Conservation (phyloP, 2,113 vertebrate genomes). For the Cebidichthys violaceus region DNA sequence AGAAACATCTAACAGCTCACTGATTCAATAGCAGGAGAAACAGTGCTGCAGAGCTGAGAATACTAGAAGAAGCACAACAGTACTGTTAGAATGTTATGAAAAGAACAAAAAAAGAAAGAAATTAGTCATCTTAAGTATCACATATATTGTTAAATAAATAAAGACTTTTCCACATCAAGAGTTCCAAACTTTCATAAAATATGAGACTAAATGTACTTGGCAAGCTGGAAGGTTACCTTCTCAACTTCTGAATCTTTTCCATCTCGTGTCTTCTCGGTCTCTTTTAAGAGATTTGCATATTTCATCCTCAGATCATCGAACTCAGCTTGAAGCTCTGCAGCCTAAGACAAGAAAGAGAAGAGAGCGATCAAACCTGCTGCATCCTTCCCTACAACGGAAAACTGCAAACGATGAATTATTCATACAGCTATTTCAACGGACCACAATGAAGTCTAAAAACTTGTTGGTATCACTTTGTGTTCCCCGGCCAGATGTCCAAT, state of each 20-base stretch:
- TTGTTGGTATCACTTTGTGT: neutral
- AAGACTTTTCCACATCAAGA: neutral
- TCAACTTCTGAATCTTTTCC: conserved; percentile 76
- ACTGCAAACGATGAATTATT: neutral
- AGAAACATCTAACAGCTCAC: neutral
- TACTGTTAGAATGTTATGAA: neutral
- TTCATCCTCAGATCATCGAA: conserved; percentile 79
- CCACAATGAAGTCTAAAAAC: neutral
- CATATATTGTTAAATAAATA: neutral
- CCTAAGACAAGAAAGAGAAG: conserved; percentile 68
- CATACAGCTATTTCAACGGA: neutral
- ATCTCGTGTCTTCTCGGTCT: conserved; percentile 75
- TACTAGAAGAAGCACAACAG: neutral
- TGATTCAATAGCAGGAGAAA: conserved; percentile 21
- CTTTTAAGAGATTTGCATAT: conserved; percentile 77
- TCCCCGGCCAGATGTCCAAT: neutral
- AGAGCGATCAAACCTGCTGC: neutral
- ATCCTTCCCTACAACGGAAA: neutral
- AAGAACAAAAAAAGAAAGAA: neutral
- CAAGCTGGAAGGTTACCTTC: conserved; percentile 70
- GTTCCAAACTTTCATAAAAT: neutral
- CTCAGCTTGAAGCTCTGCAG: conserved; percentile 82
- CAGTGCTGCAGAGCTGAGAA: neutral
- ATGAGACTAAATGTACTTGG: neutral
- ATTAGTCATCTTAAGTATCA: neutral